Percentiles rank a stretch among this genome's conserved stretches.
Evolutionary conservation across 2,888 invertebrate genomes (phyloP).

Genomic region (Himalopsyche tibetana): DNA sequence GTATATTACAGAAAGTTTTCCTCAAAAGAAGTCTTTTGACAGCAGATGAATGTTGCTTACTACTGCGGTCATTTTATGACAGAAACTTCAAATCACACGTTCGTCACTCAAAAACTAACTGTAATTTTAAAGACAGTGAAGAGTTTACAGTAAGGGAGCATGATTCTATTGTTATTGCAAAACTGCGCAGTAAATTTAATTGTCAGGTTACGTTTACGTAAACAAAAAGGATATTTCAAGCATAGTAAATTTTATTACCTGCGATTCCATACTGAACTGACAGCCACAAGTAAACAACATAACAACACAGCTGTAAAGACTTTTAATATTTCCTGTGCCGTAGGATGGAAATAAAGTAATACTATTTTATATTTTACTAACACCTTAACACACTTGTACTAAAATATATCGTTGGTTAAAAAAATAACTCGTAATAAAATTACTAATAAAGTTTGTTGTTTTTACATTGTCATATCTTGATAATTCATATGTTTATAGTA

Average conservation of each 20-base stretch:
- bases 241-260: not conserved
- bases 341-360: no score
- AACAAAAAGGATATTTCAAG: not conserved
- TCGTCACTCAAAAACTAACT: not conserved
- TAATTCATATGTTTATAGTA: no score
- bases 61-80: not conserved
- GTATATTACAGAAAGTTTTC: not conserved
- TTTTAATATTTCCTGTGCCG: no score
- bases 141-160: not conserved
- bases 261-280: not conserved
- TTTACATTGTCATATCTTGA: no score
- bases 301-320: no score
- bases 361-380: no score
- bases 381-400: no score
- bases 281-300: no score
- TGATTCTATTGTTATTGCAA: not conserved
- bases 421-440: no score
- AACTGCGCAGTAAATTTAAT: constrained; percentile 1
- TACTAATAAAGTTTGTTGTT: no score
- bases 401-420: no score
- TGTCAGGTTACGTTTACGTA: not conserved
- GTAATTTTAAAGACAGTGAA: not conserved
- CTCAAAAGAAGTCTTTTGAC: not conserved
- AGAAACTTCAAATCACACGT: constrained; percentile 28
- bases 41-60: not conserved